These are phyloP conservation scores for Penelope pileata DNA, from an alignment of 2,113 vertebrate genomes.

Conservation along the genomic window DNA sequence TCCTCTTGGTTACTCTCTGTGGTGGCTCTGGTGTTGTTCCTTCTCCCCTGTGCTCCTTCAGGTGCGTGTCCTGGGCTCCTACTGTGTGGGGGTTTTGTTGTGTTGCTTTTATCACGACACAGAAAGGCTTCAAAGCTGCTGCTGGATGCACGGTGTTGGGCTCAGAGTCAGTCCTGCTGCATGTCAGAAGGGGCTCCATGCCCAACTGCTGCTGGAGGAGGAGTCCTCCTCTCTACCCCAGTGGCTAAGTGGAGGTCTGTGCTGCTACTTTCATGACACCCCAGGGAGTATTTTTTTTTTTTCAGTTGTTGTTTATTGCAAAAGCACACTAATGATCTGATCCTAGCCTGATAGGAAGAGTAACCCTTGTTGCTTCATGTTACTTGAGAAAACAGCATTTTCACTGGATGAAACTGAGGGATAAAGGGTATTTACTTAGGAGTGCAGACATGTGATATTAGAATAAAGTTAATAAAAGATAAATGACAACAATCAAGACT, in stretches of 20 bases:
- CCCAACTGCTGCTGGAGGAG: not conserved
- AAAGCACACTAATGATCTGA: not conserved
- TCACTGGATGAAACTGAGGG: not conserved
- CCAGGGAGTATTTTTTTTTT: not conserved
- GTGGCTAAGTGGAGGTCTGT: not conserved
- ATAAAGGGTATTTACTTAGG: not conserved
- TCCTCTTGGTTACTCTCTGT: not conserved
- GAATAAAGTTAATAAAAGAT: not conserved
- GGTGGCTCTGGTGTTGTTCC: not conserved
- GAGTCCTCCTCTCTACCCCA: not conserved
- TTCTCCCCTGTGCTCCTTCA: not conserved
- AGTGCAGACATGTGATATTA: not conserved
- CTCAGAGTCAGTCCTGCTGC: not conserved
- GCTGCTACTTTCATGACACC: not conserved
- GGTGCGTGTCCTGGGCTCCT: not conserved
- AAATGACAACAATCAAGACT: not conserved
- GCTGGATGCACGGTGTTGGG: too few species aligned
- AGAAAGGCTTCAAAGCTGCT: not conserved
- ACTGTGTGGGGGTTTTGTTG: fast-evolving
- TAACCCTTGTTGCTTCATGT: not conserved
- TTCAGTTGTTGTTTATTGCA: not conserved
- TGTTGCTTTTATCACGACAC: fast-evolving
- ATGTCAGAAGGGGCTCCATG: not conserved
- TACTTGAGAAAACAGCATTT: not conserved
- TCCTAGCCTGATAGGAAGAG: not conserved